Evolutionary conservation across 64 coral and sea anemone genomes (phyloP).

Genomic region (Pachyseris speciosa): DNA sequence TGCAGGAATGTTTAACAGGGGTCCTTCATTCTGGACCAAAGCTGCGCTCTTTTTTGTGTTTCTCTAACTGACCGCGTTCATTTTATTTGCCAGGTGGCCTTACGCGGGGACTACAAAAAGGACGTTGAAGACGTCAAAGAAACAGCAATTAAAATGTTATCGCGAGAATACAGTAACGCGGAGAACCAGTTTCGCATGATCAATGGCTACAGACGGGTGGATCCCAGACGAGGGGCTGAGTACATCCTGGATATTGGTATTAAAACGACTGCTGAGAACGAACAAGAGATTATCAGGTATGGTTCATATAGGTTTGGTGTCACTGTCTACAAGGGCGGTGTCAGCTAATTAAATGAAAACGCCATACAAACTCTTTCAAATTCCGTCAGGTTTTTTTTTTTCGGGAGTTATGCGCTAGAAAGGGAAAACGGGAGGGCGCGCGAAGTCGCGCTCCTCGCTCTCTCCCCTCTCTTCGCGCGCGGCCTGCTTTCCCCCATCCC

Average conservation of each 20-base stretch:
- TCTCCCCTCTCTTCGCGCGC: too few species aligned
- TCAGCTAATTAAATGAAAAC: too few species aligned
- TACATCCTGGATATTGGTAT: constrained; percentile 96
- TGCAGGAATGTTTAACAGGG: too few species aligned
- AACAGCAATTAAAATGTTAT: constrained; percentile 88
- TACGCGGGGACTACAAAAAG: constrained; percentile 84
- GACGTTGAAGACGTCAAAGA: constrained; percentile 87
- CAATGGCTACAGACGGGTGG: constrained; percentile 93
- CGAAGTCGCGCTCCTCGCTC: too few species aligned
- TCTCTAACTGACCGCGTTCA: neutral
- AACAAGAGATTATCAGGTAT: constrained; percentile 39
- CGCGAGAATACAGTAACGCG: constrained; percentile 62
- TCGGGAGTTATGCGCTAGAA: too few species aligned
- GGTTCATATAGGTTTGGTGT: too few species aligned
- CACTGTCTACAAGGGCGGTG: too few species aligned
- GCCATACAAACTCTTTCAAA: too few species aligned
- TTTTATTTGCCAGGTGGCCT: constrained; percentile 33
- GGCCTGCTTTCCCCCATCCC: too few species aligned
- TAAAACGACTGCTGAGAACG: constrained; percentile 6
- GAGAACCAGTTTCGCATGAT: constrained; percentile 60
- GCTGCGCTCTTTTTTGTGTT: neutral
- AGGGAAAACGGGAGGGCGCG: too few species aligned
- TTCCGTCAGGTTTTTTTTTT: too few species aligned
- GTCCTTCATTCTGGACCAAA: too few species aligned
- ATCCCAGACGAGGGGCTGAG: constrained; percentile 89